Conservation (phyloP, 2,888 invertebrate species). For the Eupithecia abbreviata region DNA sequence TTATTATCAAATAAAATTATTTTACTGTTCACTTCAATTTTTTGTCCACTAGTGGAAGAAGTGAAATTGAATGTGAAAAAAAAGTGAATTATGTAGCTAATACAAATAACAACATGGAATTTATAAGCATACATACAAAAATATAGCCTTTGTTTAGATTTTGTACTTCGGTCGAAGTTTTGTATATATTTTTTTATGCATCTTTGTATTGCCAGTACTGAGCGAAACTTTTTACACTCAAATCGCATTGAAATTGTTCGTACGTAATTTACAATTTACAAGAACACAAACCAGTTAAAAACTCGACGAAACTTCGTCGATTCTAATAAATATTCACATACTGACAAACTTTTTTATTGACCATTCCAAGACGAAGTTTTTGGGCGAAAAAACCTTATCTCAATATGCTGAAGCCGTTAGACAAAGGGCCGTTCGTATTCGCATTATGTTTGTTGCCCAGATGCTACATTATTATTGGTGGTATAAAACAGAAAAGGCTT, state of each 20-base stretch:
- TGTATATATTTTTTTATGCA: not conserved
- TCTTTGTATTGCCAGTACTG: not conserved
- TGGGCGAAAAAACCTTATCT: constrained; percentile 25
- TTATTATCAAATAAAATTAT: no score
- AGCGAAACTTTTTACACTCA: constrained; percentile 2
- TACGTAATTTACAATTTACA: constrained; percentile 25
- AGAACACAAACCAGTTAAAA: constrained; percentile 26
- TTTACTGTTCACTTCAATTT: no score
- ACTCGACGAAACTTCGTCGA: constrained; percentile 23
- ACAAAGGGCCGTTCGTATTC: constrained; percentile 13
- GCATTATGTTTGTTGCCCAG: not conserved
- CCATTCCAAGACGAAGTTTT: constrained; percentile 19
- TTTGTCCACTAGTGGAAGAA: no score
- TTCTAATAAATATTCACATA: constrained; percentile 28
- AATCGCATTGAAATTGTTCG: not conserved
- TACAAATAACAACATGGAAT: no score
- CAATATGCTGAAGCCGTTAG: constrained; percentile 15
- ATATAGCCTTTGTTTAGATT: not conserved
- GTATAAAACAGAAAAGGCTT: not conserved
- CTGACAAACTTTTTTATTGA: constrained; percentile 24
- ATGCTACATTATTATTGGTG: not conserved
- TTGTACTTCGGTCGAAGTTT: not conserved
- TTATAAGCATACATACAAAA: no score
- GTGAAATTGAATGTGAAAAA: no score
- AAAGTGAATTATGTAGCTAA: no score